Base-by-base conservation (phyloP, 2,888 invertebrate species). In the Lymantria monacha region DNA sequence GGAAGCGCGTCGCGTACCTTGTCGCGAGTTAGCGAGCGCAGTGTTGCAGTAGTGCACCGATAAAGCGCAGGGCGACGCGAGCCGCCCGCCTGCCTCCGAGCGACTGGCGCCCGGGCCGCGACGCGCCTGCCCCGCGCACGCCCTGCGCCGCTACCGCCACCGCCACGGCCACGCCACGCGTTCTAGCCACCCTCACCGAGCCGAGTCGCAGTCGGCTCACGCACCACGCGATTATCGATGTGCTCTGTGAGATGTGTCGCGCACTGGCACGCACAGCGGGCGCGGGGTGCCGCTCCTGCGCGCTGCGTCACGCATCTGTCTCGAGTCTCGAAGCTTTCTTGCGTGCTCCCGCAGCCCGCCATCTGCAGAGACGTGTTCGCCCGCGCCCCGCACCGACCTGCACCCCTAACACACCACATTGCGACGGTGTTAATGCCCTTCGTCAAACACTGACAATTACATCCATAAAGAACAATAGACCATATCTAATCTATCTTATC, bases 261-360 rank as follows among this genome's bases (percentile, higher is more conserved):
- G 75, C 72, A 56, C 49, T 56, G 59, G 65, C 64, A 64, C 68
- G 64, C 64, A 64, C 64, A 51, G 63, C 46, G 49, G 43, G 40
- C 49, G 76, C 69, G 81, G 80, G 79, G 83, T 60, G 74, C 70
- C 73, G 85, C 68, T 85, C 87, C 88, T 89, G 90, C 90, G 89
- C 90, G 87, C 83, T 89, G 90, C 89, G 90, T 85, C 87, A 90
- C 90, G 90, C 90, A 89, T 88, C 86, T 83, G 78, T 86, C 87
- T 85, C 82, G 80, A 72, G 78, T 86, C 87, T 85, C 82, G 80
- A 72, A 77, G 78, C 66, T 74, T 83, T 75, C 86, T 83, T 85
- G 84, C 83, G 85, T 84, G 83, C 78, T 79, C 82, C 80, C 85
- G 84, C 83, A 82, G 70, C 77, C 74, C 73, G 79, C 81, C 83